Percentiles rank a stretch among this genome's conserved stretches.
Conservation (phyloP, 2,888 invertebrate species). For the Heliconius ismenius region DNA sequence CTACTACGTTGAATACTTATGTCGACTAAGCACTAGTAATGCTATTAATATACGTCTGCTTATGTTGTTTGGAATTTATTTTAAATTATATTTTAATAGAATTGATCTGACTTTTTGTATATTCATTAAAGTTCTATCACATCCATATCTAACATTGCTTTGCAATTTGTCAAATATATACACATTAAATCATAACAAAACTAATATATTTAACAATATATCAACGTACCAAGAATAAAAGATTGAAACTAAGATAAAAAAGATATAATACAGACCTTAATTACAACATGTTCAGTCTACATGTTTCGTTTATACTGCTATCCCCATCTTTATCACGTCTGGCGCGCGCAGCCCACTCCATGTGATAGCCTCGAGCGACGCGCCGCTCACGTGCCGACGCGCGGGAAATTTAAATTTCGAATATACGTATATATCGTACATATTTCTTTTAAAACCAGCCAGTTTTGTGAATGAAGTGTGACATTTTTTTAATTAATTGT, state of each 20-base stretch:
- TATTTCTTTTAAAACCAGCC: constrained; percentile 39
- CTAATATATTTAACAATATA: constrained; percentile 1
- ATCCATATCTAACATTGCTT: not conserved
- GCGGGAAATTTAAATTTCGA: constrained; percentile 62
- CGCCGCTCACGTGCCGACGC: constrained; percentile 63
- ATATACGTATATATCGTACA: constrained; percentile 33
- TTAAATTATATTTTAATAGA: not conserved
- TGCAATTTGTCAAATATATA: not conserved
- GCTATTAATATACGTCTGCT: not conserved
- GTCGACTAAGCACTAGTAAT: not conserved
- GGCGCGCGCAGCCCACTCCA: constrained; percentile 68
- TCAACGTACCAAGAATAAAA: constrained; percentile 4
- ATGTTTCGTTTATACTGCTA: constrained; percentile 56
- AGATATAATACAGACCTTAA: constrained; percentile 21
- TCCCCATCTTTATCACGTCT: constrained; percentile 72
- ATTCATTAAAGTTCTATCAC: not conserved
- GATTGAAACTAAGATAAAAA: constrained; percentile 14
- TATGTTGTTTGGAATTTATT: not conserved
- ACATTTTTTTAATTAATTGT: constrained; percentile 2
- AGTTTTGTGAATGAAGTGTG: constrained; percentile 33
- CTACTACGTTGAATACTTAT: not conserved
- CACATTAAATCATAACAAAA: not conserved
- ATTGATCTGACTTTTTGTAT: not conserved
- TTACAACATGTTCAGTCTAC: constrained; percentile 21
- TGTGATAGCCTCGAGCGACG: constrained; percentile 80